A percentile compares a stretch with the other conserved stretches of the same genome.
These are phyloP conservation scores for Monomorium pharaonis DNA, from an alignment of 1,140 invertebrate genomes.

Conservation along the genomic window DNA sequence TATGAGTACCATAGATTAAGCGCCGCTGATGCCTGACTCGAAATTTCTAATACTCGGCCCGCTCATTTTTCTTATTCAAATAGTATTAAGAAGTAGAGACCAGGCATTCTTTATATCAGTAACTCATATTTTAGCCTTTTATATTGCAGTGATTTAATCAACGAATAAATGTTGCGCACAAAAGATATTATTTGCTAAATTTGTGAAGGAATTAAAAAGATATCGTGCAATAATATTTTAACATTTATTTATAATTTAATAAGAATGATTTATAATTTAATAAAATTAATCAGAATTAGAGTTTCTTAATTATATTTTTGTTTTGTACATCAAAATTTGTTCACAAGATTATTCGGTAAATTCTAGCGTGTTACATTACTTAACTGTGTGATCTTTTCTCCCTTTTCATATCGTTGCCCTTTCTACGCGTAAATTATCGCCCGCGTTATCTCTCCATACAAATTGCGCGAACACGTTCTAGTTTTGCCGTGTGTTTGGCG, in stretches of 20 bases:
- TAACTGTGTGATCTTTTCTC: neutral
- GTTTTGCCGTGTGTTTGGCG: neutral
- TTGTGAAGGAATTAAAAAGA: neutral
- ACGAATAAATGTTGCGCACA: neutral
- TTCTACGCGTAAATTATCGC: neutral
- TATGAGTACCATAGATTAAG: constrained; percentile 6
- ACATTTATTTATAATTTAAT: neutral
- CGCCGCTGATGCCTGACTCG: neutral
- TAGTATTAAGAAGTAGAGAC: neutral
- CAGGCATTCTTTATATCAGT: neutral
- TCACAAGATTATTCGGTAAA: neutral
- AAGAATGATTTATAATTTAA: neutral
- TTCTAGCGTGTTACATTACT: neutral
- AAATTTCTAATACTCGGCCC: constrained; percentile 2
- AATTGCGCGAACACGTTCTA: constrained; percentile 5
- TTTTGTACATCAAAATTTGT: neutral
- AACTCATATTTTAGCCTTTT: neutral
- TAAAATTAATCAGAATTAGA: neutral
- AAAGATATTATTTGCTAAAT: neutral
- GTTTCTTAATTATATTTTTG: neutral
- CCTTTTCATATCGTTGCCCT: neutral
- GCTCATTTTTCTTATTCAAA: neutral
- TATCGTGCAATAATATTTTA: neutral
- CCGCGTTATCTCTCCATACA: neutral
- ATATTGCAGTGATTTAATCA: neutral